Percentiles rank a stretch among this genome's conserved stretches.
Conservation (phyloP, 2,113 vertebrate species). For the Ciconia maguari region DNA sequence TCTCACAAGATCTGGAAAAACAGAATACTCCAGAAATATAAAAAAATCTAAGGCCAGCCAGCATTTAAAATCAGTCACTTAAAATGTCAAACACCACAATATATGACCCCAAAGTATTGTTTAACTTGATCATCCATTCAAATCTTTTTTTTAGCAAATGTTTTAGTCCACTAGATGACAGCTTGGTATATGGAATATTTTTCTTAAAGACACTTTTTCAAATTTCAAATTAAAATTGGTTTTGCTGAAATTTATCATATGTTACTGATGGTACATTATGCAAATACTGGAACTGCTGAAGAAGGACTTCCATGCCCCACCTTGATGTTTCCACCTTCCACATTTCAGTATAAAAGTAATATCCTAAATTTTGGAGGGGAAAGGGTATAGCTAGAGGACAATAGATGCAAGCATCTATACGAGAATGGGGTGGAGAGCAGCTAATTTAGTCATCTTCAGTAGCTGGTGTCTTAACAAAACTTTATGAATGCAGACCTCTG, state of each 20-base stretch:
- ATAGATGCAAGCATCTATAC: not conserved
- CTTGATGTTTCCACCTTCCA: not conserved
- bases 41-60: not conserved
- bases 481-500: not conserved
- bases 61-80: not conserved
- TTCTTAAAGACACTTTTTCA: not conserved
- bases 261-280: not conserved
- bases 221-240: not conserved
- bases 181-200: not conserved
- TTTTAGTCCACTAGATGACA: not conserved
- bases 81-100: not conserved
- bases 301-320: not conserved
- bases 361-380: not conserved
- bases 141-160: not conserved
- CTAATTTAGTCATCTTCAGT: not conserved
- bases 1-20: not conserved
- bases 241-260: not conserved
- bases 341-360: not conserved
- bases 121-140: not conserved
- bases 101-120: not conserved
- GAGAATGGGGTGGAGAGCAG: not conserved
- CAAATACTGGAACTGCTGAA: not conserved
- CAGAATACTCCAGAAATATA: not conserved
- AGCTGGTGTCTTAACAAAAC: not conserved
- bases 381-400: not conserved